A percentile compares a stretch with the other conserved stretches of the same genome.
Conservation (phyloP, 2,113 vertebrate genomes). For the Trogon melanurus region DNA sequence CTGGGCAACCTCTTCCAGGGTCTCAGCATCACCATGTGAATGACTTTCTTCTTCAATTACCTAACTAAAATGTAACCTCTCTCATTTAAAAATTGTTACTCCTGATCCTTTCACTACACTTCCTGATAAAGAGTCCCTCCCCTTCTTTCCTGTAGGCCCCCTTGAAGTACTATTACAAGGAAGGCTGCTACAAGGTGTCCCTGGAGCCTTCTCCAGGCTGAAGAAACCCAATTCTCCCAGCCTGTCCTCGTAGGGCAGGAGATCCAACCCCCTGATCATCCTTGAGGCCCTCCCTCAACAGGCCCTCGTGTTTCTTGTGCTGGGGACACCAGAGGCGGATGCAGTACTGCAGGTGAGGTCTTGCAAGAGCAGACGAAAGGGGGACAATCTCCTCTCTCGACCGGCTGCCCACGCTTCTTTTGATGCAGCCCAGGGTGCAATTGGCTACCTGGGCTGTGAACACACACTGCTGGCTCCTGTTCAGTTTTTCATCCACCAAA, state of each 20-base stretch:
- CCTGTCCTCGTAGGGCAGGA: background rate
- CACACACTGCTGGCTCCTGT: accelerated
- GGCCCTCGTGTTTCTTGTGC: background rate
- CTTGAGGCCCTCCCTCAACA: background rate
- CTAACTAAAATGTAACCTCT: no score
- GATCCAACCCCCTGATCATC: no score
- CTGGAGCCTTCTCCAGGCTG: background rate
- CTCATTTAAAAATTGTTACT: no score
- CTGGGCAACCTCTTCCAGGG: no score
- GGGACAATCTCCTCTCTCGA: accelerated
- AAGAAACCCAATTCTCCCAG: background rate
- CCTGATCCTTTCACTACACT: no score
- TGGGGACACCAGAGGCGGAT: accelerated
- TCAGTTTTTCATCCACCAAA: background rate
- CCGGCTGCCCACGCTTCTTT: background rate
- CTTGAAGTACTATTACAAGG: no score
- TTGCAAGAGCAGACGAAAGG: background rate
- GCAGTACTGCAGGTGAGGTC: background rate
- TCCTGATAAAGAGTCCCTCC: no score
- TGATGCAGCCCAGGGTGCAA: accelerated
- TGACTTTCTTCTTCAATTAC: no score
- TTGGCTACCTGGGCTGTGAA: background rate
- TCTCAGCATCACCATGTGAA: no score
- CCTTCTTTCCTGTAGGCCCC: no score
- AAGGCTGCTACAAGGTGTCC: no score